phyloP scores from a whole-genome alignment of 2,113 vertebrate genomes.

The Psephotus haematonotus region DNA sequence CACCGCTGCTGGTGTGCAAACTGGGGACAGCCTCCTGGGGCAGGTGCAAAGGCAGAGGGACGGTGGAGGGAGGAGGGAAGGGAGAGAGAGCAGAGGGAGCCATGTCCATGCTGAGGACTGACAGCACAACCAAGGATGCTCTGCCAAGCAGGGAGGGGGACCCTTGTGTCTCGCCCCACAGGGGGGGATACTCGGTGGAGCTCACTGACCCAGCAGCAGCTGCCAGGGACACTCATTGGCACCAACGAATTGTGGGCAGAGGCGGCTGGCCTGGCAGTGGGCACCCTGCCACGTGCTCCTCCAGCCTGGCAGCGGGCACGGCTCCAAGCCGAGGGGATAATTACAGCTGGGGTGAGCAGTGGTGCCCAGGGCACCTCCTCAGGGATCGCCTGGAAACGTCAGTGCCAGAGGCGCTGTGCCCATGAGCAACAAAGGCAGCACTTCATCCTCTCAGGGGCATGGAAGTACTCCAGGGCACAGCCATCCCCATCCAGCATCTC shows the following conservation, averaged over 20 bases:
- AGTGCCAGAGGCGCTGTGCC: neutral
- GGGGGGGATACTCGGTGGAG: neutral
- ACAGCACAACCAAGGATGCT: accelerated
- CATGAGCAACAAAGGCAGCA: neutral
- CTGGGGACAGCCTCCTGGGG: neutral
- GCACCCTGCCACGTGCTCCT: neutral
- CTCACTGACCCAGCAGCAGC: neutral
- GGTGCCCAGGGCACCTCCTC: neutral
- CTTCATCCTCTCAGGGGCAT: neutral
- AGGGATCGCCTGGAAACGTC: neutral
- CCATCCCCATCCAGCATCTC: neutral
- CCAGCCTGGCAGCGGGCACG: neutral
- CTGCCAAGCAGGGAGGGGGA: neutral
- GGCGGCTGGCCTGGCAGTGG: neutral
- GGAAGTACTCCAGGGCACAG: neutral
- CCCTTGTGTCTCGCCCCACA: accelerated
- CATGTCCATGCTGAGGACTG: accelerated
- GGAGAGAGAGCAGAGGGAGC: neutral
- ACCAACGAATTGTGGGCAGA: neutral
- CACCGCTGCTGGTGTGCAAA: neutral
- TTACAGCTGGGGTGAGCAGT: accelerated
- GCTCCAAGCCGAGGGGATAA: neutral
- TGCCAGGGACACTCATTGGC: neutral
- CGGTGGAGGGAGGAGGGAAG: neutral
- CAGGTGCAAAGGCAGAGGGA: neutral